Conservation (phyloP, 1,140 invertebrate genomes). For the Holotrichia oblita region DNA sequence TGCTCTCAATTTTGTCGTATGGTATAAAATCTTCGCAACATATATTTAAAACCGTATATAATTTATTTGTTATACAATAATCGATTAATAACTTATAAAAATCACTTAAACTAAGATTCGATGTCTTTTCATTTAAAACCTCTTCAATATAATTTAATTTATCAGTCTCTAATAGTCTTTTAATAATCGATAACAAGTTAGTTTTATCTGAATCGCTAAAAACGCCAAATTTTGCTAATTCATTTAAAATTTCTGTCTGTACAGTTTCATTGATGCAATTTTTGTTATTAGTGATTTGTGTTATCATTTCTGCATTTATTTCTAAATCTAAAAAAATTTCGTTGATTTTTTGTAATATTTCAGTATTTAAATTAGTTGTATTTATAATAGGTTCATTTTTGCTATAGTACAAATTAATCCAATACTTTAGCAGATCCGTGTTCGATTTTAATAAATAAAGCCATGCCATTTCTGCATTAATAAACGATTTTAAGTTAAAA, state of each 20-base stretch:
- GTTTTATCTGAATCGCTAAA: constrained; percentile 64
- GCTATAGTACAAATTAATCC: constrained; percentile 64
- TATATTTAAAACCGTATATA: constrained; percentile 63
- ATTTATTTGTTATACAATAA: constrained; percentile 65
- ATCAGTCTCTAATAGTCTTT: constrained; percentile 15
- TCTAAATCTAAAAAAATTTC: constrained; percentile 64
- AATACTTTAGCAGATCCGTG: constrained; percentile 64
- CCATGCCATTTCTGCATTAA: constrained; percentile 64
- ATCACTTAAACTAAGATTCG: constrained; percentile 64
- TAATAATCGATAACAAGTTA: constrained; percentile 61
- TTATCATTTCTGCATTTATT: constrained; percentile 69
- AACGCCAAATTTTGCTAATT: constrained; percentile 66
- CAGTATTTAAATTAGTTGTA: constrained; percentile 57
- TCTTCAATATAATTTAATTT: constrained; percentile 1
- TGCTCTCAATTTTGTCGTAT: constrained; percentile 44
- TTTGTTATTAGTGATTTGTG: constrained; percentile 47
- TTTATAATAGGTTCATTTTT: constrained; percentile 53
- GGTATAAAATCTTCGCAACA: constrained; percentile 61
- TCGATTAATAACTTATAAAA: constrained; percentile 66
- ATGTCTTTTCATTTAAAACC: constrained; percentile 63
- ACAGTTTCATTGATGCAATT: constrained; percentile 40
- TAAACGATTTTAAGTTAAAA: constrained; percentile 63
- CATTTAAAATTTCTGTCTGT: constrained; percentile 57
- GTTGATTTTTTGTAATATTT: constrained; percentile 63
- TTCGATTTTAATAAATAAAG: constrained; percentile 63